Base-by-base conservation (phyloP, 2,888 invertebrate species). In the Athripsodes cinereus region DNA sequence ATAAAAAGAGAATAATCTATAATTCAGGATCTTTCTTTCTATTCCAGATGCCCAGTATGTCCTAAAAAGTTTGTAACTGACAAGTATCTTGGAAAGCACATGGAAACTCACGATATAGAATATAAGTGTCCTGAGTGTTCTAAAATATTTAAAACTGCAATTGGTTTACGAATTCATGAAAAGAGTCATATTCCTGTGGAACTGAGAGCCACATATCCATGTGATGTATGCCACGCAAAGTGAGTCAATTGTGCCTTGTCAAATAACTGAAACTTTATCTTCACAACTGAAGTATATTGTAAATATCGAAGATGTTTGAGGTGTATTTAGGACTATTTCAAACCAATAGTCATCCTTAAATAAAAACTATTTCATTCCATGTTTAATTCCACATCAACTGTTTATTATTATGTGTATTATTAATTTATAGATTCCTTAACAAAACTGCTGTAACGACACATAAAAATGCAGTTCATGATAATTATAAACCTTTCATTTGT, bases 131-230 rank as follows among this genome's bases (percentile, higher is more conserved):
- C 47, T 5, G 5, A 18, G 16, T 47, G 47, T 47, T 20, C 47
- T 19, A 47, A 47, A 47, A 18, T 19, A 8, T 20, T 19, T 20
- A 18, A 20, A 20, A 20, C 19, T 19, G 19, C 47, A 8, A 10
- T 20, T 19, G 19, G n/a, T 20, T 47, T 69, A 22, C 61, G 65
- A 22, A 65, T 67, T 26, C 69, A 69, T 49, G 68, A 68, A 60
- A 62, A 64, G 56, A 66, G 67, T 19, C 69, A 69, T 59, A 60
- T 67, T 19, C 69, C 69, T 1, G 63, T 63, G 52, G 68, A 69
- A 60, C 66, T 67, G 55, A 61, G 67, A 55, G 61, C 65, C 53
- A 62, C 65, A 2, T 67, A 66, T 54, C 67, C 65, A 2, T 69
- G 69, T 62, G 62, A 65, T 50, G 58, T 67, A 11, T 69, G 69